Base-by-base conservation (phyloP, 2,797 vertebrate species). In the Melanotaenia pygmaea region DNA sequence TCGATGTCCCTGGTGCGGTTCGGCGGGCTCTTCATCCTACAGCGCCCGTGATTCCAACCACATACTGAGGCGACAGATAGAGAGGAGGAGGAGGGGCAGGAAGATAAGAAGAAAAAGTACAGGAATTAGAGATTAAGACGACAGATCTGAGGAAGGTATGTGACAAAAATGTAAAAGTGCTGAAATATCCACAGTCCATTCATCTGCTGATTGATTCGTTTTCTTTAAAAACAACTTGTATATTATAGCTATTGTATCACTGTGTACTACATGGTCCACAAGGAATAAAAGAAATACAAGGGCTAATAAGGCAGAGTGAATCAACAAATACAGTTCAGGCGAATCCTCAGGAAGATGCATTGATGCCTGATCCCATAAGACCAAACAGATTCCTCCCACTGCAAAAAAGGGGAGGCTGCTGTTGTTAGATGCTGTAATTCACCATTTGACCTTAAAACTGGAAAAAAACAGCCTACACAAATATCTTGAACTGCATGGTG, bases 1-100 rank as follows among this genome's bases (percentile, higher is more conserved):
- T 99, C 97, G 86, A 99, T 99, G 94, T 98, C 96, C 94, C 98
- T 95, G 93, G 91, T 96, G 92, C 95, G 97, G 87, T 95, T 95
- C 81, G 93, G 83, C 85, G 94, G 94, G 91, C 94, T 94, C 81
- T 86, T 92, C 89, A 96, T 95, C 90, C 94, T 98, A 95, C 85
- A 91, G 75, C 88, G 68, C 82, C 92, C 83, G 94, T 86, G 88
- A 92, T 93, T 93, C 92, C 94, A 93, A 93, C 90, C 91, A 88
- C 96, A 96, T 95, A 83, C 96, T 98, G 86, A 0, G 67, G 51
- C 43, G 66, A 43, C 60, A 79, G 80, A 76, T 79, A 77, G 76
- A 24, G 59, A 69, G 51, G 59, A 64, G 26, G 70, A 47, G 32
- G 57, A 64, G 47, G 53, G 62, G 38, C 43, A 4, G 24, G 69